These are phyloP conservation scores for Rotaria macrura DNA, from an alignment of 2,888 invertebrate genomes.

Conservation along the genomic window DNA sequence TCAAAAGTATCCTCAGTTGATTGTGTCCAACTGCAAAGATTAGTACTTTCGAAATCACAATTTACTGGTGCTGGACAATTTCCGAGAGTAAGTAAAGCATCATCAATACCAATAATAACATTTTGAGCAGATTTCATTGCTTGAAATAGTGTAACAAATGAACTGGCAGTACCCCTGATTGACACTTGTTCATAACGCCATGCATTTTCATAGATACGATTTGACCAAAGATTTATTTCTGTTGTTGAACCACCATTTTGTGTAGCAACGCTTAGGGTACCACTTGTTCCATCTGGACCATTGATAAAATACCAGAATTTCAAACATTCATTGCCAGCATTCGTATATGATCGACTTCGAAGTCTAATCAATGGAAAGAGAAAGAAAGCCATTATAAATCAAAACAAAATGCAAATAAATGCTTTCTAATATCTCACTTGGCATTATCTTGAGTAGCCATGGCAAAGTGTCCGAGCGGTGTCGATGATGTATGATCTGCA, in stretches of 20 bases:
- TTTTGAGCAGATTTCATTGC: slow-evolving; percentile 11
- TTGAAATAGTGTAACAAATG: background rate
- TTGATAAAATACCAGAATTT: slow-evolving; percentile 31
- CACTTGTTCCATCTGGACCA: background rate
- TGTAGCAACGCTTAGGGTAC: background rate
- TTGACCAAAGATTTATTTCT: background rate
- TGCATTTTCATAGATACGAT: background rate
- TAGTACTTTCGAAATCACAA: slow-evolving; percentile 42
- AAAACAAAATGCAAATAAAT: background rate
- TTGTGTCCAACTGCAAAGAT: slow-evolving; percentile 42
- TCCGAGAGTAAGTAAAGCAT: slow-evolving; percentile 4
- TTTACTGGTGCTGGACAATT: slow-evolving; percentile 34
- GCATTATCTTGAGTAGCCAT: background rate
- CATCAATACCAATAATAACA: slow-evolving; percentile 27
- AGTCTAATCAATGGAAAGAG: background rate
- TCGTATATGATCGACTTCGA: background rate
- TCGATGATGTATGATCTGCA: slow-evolving; percentile 24
- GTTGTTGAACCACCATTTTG: background rate
- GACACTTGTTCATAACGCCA: slow-evolving; percentile 26
- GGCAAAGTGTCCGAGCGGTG: slow-evolving; percentile 2
- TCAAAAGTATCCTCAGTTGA: slow-evolving; percentile 41
- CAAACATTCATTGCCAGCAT: slow-evolving; percentile 26
- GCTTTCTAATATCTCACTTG: background rate
- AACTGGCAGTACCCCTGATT: background rate
- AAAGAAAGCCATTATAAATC: background rate